Conservation (phyloP, 2,113 vertebrate genomes). For the Pelecanoides urinatrix region DNA sequence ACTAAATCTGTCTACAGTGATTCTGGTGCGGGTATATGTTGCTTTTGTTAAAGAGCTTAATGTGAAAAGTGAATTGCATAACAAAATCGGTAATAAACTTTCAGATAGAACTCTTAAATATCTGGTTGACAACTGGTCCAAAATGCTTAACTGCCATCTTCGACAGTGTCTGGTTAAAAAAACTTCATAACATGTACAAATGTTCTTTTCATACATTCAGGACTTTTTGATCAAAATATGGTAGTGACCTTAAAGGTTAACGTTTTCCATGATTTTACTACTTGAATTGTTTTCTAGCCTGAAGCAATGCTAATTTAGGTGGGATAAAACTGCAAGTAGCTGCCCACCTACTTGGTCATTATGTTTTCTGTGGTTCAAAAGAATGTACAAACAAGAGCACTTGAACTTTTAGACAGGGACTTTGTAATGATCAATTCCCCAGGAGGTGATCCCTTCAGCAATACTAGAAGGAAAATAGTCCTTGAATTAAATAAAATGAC, state of each 20-base stretch:
- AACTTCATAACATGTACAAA: constrained; percentile 47
- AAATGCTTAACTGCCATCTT: constrained; percentile 56
- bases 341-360: constrained; percentile 53
- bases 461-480: constrained; percentile 66
- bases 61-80: constrained; percentile 26
- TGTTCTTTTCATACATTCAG: constrained; percentile 53
- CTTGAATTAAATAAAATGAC: constrained; percentile 72
- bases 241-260: constrained; percentile 69
- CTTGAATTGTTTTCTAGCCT: constrained; percentile 68
- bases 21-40: constrained; percentile 44
- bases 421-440: constrained; percentile 63
- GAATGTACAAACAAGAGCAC: constrained; percentile 74
- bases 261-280: constrained; percentile 67
- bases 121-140: constrained; percentile 61
- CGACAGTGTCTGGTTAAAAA: constrained; percentile 43
- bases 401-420: constrained; percentile 68
- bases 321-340: constrained; percentile 60
- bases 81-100: constrained; percentile 29
- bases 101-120: constrained; percentile 19
- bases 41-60: constrained; percentile 58
- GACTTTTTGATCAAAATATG: constrained; percentile 67
- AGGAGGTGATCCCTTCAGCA: constrained; percentile 70
- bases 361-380: constrained; percentile 63
- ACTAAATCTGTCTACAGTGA: constrained; percentile 50
- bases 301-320: constrained; percentile 58